A percentile compares a stretch with the other conserved stretches of the same genome.
These are phyloP conservation scores for Rhagoletis zephyria DNA, from an alignment of 1,140 invertebrate species.

Conservation along the genomic window DNA sequence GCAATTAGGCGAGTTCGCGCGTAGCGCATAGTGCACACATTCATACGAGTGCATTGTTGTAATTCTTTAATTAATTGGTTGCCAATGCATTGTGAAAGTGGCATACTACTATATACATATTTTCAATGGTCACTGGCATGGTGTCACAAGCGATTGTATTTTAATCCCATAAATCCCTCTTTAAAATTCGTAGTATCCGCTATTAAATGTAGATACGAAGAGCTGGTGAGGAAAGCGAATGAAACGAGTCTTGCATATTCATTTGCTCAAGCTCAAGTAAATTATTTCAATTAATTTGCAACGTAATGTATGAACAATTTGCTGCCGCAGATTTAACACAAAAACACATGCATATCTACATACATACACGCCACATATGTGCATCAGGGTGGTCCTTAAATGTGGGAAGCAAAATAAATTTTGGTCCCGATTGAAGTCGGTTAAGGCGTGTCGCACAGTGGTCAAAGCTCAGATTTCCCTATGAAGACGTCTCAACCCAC, in stretches of 20 bases:
- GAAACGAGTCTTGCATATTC: background rate
- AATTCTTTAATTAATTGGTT: conserved; percentile 11
- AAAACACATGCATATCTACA: background rate
- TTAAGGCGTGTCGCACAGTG: no score
- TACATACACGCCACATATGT: no score
- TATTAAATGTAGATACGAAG: background rate
- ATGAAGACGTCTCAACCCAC: no score
- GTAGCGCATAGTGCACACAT: background rate
- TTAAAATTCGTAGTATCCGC: background rate
- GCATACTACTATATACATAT: background rate
- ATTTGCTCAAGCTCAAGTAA: conserved; percentile 37
- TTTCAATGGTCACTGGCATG: no score
- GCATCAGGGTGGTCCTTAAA: no score
- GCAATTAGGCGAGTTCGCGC: background rate
- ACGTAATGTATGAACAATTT: conserved; percentile 45
- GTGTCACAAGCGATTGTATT: conserved; percentile 28
- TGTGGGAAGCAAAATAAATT: no score
- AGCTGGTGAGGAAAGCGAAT: no score
- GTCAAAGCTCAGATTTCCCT: no score
- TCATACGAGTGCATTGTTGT: background rate
- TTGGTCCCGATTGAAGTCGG: no score
- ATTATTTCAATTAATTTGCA: conserved; percentile 49
- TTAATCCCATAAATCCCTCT: conserved; percentile 49
- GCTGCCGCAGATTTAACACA: conserved; percentile 1
- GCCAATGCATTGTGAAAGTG: background rate